These are phyloP conservation scores for Patiria miniata DNA, from an alignment of 35 echinoderm and acorn worm species.

Conservation along the genomic window DNA sequence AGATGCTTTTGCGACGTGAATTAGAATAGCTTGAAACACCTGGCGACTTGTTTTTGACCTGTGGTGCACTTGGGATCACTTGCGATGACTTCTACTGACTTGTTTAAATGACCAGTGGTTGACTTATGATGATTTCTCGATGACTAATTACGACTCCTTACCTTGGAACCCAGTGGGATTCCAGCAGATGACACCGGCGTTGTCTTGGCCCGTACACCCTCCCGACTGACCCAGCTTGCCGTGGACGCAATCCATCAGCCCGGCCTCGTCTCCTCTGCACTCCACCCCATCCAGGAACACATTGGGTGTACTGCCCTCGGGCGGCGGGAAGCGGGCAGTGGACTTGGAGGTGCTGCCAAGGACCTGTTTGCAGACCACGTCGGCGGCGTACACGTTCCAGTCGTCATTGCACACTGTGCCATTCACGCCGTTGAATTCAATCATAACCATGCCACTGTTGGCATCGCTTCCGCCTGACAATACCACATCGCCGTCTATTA, in stretches of 20 bases:
- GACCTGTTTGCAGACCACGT: not conserved
- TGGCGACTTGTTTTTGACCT: too few species aligned
- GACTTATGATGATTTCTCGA: too few species aligned
- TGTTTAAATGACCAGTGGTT: too few species aligned
- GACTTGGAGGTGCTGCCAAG: not conserved
- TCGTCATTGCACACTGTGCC: slow-evolving; percentile 1
- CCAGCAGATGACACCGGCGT: not conserved
- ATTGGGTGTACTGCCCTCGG: not conserved
- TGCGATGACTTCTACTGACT: too few species aligned
- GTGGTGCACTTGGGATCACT: too few species aligned
- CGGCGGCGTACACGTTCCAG: slow-evolving; percentile 13
- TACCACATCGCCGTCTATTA: not conserved
- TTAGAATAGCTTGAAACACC: too few species aligned
- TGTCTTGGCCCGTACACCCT: not conserved
- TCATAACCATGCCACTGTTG: not conserved
- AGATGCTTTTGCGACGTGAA: too few species aligned
- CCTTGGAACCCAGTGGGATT: not conserved
- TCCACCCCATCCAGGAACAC: not conserved
- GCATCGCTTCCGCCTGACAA: not conserved
- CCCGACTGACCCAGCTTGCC: not conserved
- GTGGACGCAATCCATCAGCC: not conserved
- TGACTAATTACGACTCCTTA: too few species aligned
- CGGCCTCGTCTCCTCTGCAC: not conserved
- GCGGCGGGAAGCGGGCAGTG: not conserved
- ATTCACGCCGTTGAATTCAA: not conserved